Evolutionary conservation across 2,797 vertebrate genomes (phyloP), one percentile per base, ranked within the genome.

Genomic region (Glyptemys insculpta): DNA sequence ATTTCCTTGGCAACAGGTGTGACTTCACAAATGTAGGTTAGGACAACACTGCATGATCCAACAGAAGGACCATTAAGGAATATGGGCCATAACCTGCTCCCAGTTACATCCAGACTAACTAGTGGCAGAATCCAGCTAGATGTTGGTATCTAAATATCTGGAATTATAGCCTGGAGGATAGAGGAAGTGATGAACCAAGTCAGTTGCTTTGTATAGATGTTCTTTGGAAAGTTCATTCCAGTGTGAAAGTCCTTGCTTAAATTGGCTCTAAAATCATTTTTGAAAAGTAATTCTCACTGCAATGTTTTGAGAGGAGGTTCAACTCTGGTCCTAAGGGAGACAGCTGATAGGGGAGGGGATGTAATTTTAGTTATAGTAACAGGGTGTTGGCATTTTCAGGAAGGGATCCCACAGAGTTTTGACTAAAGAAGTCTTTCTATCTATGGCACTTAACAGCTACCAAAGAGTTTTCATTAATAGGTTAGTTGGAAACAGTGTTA

Each of bases 341-440:
- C 88, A 94, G 91, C 89, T 97, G 91, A 78, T 95, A 93, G 85
- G 85, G 89, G 91, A 94, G 82, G 80, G 85, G 88, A 91, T 92
- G 93, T 91, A 97, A 93, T 96, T 97, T 97, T 97, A 95, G 83
- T 94, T 93, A 95, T 91, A 96, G 96, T 87, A 93, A 94, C 93
- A 62, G 14, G 52, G 85, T 92, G 88, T 96, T 95, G 94, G 93
- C 89, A 93, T 94, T 96, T 98, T 95, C 91, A 95, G 88, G 85
- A 96, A 96, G n/a, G 84, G 95, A 96, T 96, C 93, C 85, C 93
- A 79, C 79, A 76, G 94, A 97, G 76, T n/a, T 96, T 65, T 94
- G 83, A 96, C 88, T 97, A 95, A 95, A 96, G 83, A 94, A 21
- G 2, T 91, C 94, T 97, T 96, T 92, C 89, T 86, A 90, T 94